Conservation (phyloP, 2,888 invertebrate genomes). For the Trissoscelio sp. region DNA sequence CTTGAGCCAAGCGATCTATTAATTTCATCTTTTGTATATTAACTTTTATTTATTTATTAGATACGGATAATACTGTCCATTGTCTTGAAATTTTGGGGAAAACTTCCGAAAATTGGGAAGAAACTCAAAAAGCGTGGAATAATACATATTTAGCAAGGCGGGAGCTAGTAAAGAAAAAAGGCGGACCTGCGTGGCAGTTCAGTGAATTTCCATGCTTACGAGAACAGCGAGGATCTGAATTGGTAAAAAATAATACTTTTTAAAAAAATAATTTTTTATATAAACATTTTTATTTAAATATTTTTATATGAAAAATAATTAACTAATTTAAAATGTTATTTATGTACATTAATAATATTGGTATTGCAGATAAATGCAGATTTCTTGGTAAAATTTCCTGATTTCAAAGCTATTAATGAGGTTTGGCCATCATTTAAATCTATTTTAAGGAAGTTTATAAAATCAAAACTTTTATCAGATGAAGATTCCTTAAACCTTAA, state of each 20-base stretch:
- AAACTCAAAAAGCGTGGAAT: slow-evolving; percentile 1
- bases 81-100: neutral
- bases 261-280: no score
- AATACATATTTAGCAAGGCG: slow-evolving; percentile 9
- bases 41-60: slow-evolving; percentile 5
- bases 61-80: neutral
- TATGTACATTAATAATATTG: neutral
- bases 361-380: slow-evolving; percentile 24
- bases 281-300: no score
- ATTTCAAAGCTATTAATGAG: neutral
- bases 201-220: neutral
- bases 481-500: neutral
- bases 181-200: slow-evolving; percentile 32
- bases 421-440: neutral
- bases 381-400: slow-evolving; percentile 3
- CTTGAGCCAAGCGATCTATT: no score
- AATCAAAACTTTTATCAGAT: neutral
- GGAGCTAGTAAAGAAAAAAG: slow-evolving; percentile 6
- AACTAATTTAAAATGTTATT: no score
- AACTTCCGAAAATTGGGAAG: slow-evolving; percentile 1
- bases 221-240: slow-evolving; percentile 5
- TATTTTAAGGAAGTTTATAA: slow-evolving; percentile 18
- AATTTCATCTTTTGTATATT: neutral
- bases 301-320: no score
- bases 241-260: slow-evolving; percentile 18